Evolutionary conservation across 2,888 invertebrate genomes (phyloP).

Genomic region (Glaucopsyche alexis): DNA sequence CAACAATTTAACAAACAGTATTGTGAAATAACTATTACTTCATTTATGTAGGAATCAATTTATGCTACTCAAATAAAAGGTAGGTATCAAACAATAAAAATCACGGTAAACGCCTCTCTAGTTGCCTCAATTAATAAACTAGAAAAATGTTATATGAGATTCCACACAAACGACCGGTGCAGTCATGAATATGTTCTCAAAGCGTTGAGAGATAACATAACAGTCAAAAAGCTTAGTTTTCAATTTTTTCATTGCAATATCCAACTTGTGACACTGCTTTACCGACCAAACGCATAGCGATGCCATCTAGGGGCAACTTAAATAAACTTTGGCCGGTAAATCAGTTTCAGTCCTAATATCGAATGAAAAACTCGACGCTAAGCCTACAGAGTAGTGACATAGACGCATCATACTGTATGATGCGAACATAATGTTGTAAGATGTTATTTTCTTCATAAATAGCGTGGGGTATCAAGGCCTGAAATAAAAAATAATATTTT

Average conservation of each 20-base stretch:
- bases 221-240: conserved; percentile 30
- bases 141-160: conserved; percentile 31
- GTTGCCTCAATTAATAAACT: neutral
- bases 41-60: neutral
- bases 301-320: no score
- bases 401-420: neutral
- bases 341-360: neutral
- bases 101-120: neutral
- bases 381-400: neutral
- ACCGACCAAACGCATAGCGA: no score
- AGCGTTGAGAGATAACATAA: conserved; percentile 46
- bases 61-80: neutral
- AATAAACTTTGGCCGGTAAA: neutral
- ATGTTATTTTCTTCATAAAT: neutral
- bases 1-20: no score
- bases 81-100: neutral
- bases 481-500: neutral
- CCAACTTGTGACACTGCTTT: no score
- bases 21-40: no score
- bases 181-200: conserved; percentile 48
- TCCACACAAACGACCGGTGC: conserved; percentile 33
- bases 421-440: neutral
- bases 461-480: neutral
- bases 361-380: neutral
- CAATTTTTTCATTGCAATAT: neutral